These are phyloP conservation scores for Mus spicilegus DNA, from an alignment of 2,113 vertebrate genomes.

Conservation along the genomic window DNA sequence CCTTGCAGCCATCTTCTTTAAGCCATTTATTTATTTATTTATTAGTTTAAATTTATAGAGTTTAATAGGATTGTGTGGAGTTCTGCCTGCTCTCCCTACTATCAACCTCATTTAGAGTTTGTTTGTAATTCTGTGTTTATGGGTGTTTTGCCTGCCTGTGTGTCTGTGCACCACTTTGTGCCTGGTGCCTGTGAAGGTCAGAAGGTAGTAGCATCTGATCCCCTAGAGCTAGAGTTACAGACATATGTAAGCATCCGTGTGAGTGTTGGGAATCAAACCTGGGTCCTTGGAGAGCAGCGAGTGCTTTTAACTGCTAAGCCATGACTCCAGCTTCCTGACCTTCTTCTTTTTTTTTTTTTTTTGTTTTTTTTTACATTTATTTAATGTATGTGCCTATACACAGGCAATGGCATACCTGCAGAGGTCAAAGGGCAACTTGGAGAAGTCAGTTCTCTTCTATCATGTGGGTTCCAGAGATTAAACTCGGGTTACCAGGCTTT, in stretches of 20 bases:
- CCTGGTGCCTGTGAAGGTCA: neutral
- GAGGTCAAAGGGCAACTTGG: neutral
- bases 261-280: neutral
- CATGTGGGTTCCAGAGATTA: neutral
- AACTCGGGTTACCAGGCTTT: neutral
- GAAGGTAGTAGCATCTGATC: neutral
- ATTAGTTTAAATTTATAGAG: neutral
- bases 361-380: neutral
- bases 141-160: neutral
- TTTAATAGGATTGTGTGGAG: neutral
- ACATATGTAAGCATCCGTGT: neutral
- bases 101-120: neutral
- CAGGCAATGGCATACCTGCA: neutral
- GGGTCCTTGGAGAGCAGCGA: neutral
- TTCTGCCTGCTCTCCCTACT: neutral
- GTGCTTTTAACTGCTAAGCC: neutral
- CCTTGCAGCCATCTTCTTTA: neutral
- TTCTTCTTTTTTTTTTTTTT: neutral
- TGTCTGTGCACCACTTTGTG: neutral
- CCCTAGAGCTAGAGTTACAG: neutral
- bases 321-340: neutral
- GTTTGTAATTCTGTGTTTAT: neutral
- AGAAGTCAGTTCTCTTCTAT: neutral
- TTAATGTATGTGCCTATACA: neutral
- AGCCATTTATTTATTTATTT: neutral